Percentiles rank a stretch among this genome's conserved stretches.
Conservation (phyloP, 2,113 vertebrate species). For the Gobius niger region DNA sequence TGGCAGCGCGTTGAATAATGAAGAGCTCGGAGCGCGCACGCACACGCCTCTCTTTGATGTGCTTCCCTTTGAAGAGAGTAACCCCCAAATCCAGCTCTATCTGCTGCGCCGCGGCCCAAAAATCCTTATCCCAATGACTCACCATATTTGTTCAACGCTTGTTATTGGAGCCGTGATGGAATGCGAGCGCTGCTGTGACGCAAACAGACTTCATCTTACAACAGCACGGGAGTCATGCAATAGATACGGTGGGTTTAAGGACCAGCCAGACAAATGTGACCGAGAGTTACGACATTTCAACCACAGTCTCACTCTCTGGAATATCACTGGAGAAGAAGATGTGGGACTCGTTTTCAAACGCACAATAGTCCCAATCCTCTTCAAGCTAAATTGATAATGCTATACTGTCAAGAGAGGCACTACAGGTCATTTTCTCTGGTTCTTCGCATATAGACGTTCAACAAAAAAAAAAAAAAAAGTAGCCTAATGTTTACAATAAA, state of each 20-base stretch:
- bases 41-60: slow-evolving; percentile 72
- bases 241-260: neutral
- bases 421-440: too few relatives aligned
- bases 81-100: slow-evolving; percentile 68
- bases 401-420: too few relatives aligned
- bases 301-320: neutral
- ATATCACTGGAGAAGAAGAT: neutral
- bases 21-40: slow-evolving; percentile 69
- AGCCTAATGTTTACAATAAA: too few relatives aligned
- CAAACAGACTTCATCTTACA: slow-evolving; percentile 17
- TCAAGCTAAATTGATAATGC: too few relatives aligned
- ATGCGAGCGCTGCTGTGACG: slow-evolving; percentile 20
- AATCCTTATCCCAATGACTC: slow-evolving; percentile 80
- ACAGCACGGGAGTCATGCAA: slow-evolving; percentile 30
- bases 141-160: slow-evolving; percentile 51
- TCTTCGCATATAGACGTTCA: too few relatives aligned
- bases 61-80: slow-evolving; percentile 65
- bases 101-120: slow-evolving; percentile 67
- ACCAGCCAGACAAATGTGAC: too few relatives aligned
- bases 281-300: too few relatives aligned
- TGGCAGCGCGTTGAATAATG: slow-evolving; percentile 73
- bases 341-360: too few relatives aligned
- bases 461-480: too few relatives aligned
- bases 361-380: too few relatives aligned
- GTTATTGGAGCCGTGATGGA: slow-evolving; percentile 8